A percentile compares a stretch with the other conserved stretches of the same genome.
Conservation (phyloP, 2,888 invertebrate genomes). For the Campopleginae sp. region DNA sequence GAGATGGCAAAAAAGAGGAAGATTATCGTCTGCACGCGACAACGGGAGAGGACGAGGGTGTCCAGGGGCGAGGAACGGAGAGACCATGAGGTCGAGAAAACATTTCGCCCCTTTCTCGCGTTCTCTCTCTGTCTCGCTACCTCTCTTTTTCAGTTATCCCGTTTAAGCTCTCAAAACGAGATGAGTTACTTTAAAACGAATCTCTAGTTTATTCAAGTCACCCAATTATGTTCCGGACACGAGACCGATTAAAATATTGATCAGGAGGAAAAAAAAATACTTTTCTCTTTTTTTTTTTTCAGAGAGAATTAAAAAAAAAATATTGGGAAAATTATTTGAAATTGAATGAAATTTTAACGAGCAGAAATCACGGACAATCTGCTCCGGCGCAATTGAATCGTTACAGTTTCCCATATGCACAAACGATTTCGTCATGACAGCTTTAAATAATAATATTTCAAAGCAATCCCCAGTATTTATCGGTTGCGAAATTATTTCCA, state of each 20-base stretch:
- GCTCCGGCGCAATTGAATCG: background rate
- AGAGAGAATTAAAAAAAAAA: background rate
- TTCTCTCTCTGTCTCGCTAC: conserved; percentile 20
- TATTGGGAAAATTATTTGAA: background rate
- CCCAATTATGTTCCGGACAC: conserved; percentile 27
- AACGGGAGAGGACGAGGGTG: conserved; percentile 9
- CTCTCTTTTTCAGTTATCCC: conserved; percentile 7
- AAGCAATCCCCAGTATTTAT: background rate
- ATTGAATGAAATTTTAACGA: background rate
- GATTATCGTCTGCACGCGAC: conserved; percentile 66
- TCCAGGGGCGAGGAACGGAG: conserved; percentile 19
- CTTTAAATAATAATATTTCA: background rate
- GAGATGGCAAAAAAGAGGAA: conserved; percentile 10
- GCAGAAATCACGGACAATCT: background rate
- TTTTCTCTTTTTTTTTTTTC: background rate
- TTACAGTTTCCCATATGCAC: background rate
- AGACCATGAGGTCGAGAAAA: conserved; percentile 55
- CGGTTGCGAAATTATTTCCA: background rate
- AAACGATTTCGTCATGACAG: background rate
- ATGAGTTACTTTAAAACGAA: conserved; percentile 40
- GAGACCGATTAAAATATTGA: background rate
- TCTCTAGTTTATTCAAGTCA: conserved; percentile 35
- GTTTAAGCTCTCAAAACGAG: conserved; percentile 36
- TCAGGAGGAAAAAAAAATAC: background rate
- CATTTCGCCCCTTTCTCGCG: conserved; percentile 5